phyloP scores from a whole-genome alignment of 2,888 invertebrate genomes.

The Agriopis marginaria region DNA sequence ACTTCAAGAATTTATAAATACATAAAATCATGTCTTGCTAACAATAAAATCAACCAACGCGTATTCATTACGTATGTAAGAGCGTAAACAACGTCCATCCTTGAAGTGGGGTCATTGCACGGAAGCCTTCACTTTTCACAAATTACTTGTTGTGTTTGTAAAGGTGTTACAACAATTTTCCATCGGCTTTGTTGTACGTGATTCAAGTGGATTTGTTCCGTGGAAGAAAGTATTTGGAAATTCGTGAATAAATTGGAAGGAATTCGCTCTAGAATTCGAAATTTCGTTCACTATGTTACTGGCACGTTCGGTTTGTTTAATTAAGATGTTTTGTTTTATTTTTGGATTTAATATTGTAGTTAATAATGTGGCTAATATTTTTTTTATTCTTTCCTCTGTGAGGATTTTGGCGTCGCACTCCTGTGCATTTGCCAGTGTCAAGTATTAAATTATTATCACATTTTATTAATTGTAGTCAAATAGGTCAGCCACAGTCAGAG shows the following conservation, averaged over 20 bases:
- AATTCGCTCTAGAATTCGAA: conserved; percentile 28
- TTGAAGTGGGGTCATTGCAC: conserved; percentile 59
- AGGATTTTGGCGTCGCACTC: no score
- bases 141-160: conserved; percentile 54
- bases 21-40: conserved; percentile 3
- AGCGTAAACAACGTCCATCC: conserved; percentile 54
- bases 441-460: no score
- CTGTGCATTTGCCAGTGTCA: no score
- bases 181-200: conserved; percentile 41
- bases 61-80: conserved; percentile 50
- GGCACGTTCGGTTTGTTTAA: conserved; percentile 20
- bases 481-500: no score
- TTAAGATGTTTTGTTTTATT: conserved; percentile 29
- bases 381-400: no score
- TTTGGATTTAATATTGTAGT: conserved; percentile 7
- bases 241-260: conserved; percentile 24
- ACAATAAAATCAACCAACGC: conserved; percentile 36
- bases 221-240: conserved; percentile 27
- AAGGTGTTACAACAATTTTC: conserved; percentile 57
- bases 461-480: no score
- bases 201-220: conserved; percentile 25
- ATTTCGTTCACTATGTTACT: conserved; percentile 35
- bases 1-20: no score
- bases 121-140: conserved; percentile 54
- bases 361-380: no score